Base-by-base conservation (phyloP, 1,140 invertebrate genomes). In the Brachionus angularis region DNA sequence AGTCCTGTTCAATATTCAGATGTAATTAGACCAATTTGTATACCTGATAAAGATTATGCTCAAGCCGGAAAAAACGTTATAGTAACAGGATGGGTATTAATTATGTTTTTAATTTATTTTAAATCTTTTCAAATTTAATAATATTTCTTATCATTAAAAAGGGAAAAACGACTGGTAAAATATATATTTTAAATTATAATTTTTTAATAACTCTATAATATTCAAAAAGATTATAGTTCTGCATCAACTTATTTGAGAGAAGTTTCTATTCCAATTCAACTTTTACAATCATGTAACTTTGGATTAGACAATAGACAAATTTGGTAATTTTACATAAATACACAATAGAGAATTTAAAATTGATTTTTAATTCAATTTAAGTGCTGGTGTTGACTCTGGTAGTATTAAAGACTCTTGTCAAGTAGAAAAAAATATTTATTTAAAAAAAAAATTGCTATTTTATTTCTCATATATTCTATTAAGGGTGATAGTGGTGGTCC, bases 21-120 rank as follows among this genome's bases (percentile, higher is more conserved):
- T 72, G 78, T 78, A 46, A 84, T 89, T 18, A 84, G 84, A 0
- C 86, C 87, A 0, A 85, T 83, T 16, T 89, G 88, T 79, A 75
- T 89, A 33, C 87, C 88, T 0, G 34, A 67, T 16, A 62, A 42
- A 10, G 14, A 49, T 8, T 21, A 73, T 47, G 62, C 62, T 50
- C n/a, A 46, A n/a, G 39, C 62, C 27, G 62, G 62, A 18, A 33
- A 33, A 67, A 42, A 47, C 21, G 62, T 5, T 23, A 67, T 50
- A 29, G 62, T 47, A 23, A 67, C 62, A 29, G 62, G 62, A 67
- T 67, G 62, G 62, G 62, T 50, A 67, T 47, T n/a, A 2, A 14
- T 18, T 14, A 34, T 55, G 25, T 36, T 18, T 39, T 58, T 23
- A 23, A 14, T 23, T 58, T 39, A 42, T 23, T 31, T 31, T n/a